These are phyloP conservation scores for Mesorhabditis spiculigera DNA, from an alignment of 2,888 invertebrate genomes.

Conservation along the genomic window DNA sequence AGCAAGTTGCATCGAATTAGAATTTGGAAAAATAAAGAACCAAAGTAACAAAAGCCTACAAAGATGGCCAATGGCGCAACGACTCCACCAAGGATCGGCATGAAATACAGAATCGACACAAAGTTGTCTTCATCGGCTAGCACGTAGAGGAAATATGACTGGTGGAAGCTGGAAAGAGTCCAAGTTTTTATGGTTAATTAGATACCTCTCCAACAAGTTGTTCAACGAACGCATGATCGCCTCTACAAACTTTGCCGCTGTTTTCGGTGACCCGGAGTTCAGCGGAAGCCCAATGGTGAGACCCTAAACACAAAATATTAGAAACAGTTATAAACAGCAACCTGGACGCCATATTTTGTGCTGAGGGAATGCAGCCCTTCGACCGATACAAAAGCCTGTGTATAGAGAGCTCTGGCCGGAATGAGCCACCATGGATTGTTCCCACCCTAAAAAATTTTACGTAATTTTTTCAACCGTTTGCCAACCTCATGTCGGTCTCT, in stretches of 20 bases:
- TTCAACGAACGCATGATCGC: constrained; percentile 90
- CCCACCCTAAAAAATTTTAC: background rate
- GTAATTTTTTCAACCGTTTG: background rate
- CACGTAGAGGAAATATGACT: constrained; percentile 79
- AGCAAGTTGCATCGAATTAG: background rate
- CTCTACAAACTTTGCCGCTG: constrained; percentile 71
- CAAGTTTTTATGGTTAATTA: constrained; percentile 98
- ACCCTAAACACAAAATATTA: constrained; percentile 19
- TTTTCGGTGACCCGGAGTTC: constrained; percentile 7
- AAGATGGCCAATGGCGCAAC: constrained; percentile 38
- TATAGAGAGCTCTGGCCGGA: constrained; percentile 26
- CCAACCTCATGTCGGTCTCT: background rate
- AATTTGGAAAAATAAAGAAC: background rate
- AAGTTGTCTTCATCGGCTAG: constrained; percentile 41
- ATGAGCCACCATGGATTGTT: constrained; percentile 14
- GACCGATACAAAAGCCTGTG: constrained; percentile 82
- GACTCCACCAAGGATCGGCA: constrained; percentile 41
- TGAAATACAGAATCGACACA: constrained; percentile 50
- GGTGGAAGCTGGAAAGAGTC: constrained; percentile 59
- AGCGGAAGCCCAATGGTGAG: constrained; percentile 25
- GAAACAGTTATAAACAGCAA: constrained; percentile 39
- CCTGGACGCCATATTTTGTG: constrained; percentile 66
- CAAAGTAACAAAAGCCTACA: constrained; percentile 21
- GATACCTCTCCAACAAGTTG: constrained; percentile 90
- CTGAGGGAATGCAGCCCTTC: constrained; percentile 94